Base-by-base conservation (phyloP, 2,888 invertebrate genomes). In the Sabellastarte sp. region DNA sequence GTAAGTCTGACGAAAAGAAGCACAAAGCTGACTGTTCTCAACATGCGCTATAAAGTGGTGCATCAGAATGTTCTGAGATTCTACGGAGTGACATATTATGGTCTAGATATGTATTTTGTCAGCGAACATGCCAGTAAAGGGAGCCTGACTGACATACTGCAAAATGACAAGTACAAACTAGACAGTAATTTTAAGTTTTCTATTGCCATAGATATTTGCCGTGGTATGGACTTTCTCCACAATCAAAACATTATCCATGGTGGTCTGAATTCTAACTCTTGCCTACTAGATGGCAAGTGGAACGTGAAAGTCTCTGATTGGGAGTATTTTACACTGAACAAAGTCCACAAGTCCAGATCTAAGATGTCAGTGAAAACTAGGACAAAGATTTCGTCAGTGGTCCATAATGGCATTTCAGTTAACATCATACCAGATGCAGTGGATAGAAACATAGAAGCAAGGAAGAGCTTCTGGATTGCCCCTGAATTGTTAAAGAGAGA, bases 241-340 rank as follows among this genome's bases (percentile, higher is more conserved):
- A 62, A 67, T 26, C 69, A 76, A 31, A 73, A 70, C 30, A 63
- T 82, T 26, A 66, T 78, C 1, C 82, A 82, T 65, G 82, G 81
- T n/a, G 62, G 68, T 52, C 70, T 82, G 55, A 70, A 62, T 26
- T 74, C 77, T 0, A 63, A 71, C 20, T 70, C 67, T 59, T 81
- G 81, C 61, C 61, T 78, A 24, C 70, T 82, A 20, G 82, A 82
- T 67, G 57, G 57, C 2, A 66, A 74, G 10, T 82, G 82, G 81
- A 77, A 72, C 1, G 74, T 81, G 5, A 76, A 77, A 61, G 72
- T 82, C 2, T 70, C 74, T 3, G 77, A 78, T 56, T 82, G 82
- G 82, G 75, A 76, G 58, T 76, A 73, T 57, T 66, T 57, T 31
- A 69, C 66, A 32, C 61, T 77, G 41, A 50, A 61, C n/a, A n/a